A percentile compares a stretch with the other conserved stretches of the same genome.
Evolutionary conservation across 30 jellyfish, hydroid and myxozoan species (phyloP).

Genomic region (Sanderia malayensis): DNA sequence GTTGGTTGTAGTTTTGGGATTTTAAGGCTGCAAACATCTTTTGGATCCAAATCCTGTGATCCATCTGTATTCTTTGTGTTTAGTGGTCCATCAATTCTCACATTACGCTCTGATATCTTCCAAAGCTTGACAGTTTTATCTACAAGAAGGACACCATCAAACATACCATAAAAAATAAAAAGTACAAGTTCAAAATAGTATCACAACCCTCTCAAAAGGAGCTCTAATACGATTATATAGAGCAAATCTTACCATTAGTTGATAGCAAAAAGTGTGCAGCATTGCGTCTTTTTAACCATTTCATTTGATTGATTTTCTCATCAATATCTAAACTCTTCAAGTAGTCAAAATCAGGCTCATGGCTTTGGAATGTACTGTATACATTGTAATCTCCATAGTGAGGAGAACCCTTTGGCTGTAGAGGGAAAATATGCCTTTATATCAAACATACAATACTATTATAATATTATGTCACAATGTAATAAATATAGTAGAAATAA

Average conservation of each 20-base stretch:
- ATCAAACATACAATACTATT: too few relatives aligned
- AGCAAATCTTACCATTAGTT: conserved; percentile 85
- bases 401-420: conserved; percentile 85
- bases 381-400: conserved; percentile 92
- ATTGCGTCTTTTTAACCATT: conserved; percentile 76
- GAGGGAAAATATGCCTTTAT: too few relatives aligned
- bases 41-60: conserved; percentile 64
- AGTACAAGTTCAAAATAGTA: too few relatives aligned
- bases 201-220: too few relatives aligned
- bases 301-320: conserved; percentile 80
- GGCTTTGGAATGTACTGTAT: conserved; percentile 92
- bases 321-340: conserved; percentile 90
- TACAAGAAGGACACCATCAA: conserved; percentile 32
- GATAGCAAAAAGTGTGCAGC: conserved; percentile 85
- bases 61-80: conserved; percentile 86
- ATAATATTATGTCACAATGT: too few relatives aligned
- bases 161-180: too few relatives aligned
- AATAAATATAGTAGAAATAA: too few relatives aligned
- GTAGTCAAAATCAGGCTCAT: conserved; percentile 95
- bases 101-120: conserved; percentile 87
- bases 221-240: too few relatives aligned
- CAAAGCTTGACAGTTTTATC: conserved; percentile 88
- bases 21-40: conserved; percentile 50
- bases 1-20: conserved; percentile 79
- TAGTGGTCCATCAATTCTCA: conserved; percentile 88